Base-by-base conservation (phyloP, 2,113 vertebrate species). In the Gobius niger region DNA sequence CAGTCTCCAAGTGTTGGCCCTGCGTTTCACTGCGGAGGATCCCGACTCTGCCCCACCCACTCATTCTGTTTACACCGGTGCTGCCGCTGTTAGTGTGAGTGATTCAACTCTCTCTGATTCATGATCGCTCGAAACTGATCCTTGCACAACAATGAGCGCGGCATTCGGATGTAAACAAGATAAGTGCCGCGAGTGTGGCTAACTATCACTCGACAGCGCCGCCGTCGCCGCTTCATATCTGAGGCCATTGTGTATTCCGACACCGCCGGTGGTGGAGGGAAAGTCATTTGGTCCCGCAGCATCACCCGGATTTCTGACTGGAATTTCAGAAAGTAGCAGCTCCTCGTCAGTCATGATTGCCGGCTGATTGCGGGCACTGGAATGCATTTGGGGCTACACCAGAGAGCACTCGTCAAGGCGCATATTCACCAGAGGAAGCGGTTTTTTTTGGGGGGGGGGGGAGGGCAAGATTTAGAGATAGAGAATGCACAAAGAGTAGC, bases 211-310 rank as follows among this genome's bases (percentile, higher is more conserved):
- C 47, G 7, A 8, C 42, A n/a, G 44, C 41, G 15, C 59, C 40
- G 16, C 8, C n/a, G 14, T 2, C n/a, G 63, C 46, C 24, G 40
- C 34, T 16, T 68, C 16, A 7, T 50, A 47, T 42, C 49, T 49
- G 42, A 15, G 56, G 10, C 52, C 19, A 57, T 61, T 54, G 49
- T 50, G 40, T 7, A 42, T 60, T 63, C 14, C 62, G 52, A 63
- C 16, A 0, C 15, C 10, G 67, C 11, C 41, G 67, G 44, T 1
- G 24, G n/a, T n/a, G 64, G 47, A 51, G 15, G 57, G 24, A 34
- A n/a, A 75, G 53, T 80, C 44, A 47, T 44, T 67, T 14, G 57
- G 50, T 50, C 54, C 63, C 52, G n/a, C n/a, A n/a, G n/a, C 44
- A 68, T 75, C 68, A 53, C 16, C 18, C 0, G 3, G 53, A 24